Evolutionary conservation across 1,140 invertebrate species (phyloP).

Genomic region (Drosophila repleta): DNA sequence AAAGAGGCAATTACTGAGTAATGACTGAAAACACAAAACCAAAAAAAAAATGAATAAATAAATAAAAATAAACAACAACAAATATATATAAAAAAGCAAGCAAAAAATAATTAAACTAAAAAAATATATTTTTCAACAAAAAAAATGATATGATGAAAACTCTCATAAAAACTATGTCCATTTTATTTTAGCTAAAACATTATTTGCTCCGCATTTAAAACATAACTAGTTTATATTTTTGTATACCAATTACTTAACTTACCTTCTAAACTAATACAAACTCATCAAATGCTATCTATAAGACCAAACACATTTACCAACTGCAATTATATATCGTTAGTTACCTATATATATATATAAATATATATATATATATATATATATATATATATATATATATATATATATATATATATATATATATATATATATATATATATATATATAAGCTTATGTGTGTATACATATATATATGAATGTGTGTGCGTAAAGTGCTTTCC

Average conservation of each 20-base stretch:
- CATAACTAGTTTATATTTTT: constrained; percentile 79
- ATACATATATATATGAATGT: constrained; percentile 33
- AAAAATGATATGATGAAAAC: constrained; percentile 46
- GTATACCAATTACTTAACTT: constrained; percentile 12
- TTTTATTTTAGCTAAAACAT: constrained; percentile 79
- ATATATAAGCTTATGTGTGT: constrained; percentile 32
- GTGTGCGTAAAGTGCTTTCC: constrained; percentile 44
- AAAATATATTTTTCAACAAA: constrained; percentile 41
- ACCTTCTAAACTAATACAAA: constrained; percentile 57
- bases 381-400: neutral
- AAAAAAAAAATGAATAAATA: constrained; percentile 29
- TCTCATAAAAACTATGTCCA: constrained; percentile 57
- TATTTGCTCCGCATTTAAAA: constrained; percentile 78
- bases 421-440: constrained; percentile 4
- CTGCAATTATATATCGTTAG: constrained; percentile 41
- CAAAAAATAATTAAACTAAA: constrained; percentile 54
- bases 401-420: constrained; percentile 2
- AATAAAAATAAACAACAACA: constrained; percentile 34
- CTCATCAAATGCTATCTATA: constrained; percentile 56
- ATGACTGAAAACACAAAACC: constrained; percentile 83
- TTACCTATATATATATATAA: constrained; percentile 4
- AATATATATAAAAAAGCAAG: constrained; percentile 29
- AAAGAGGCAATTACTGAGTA: constrained; percentile 94
- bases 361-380: constrained; percentile 1
- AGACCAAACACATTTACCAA: constrained; percentile 40